Percentiles rank a stretch among this genome's conserved stretches.
Conservation (phyloP, 2,797 vertebrate species). For the Alauda arvensis region DNA sequence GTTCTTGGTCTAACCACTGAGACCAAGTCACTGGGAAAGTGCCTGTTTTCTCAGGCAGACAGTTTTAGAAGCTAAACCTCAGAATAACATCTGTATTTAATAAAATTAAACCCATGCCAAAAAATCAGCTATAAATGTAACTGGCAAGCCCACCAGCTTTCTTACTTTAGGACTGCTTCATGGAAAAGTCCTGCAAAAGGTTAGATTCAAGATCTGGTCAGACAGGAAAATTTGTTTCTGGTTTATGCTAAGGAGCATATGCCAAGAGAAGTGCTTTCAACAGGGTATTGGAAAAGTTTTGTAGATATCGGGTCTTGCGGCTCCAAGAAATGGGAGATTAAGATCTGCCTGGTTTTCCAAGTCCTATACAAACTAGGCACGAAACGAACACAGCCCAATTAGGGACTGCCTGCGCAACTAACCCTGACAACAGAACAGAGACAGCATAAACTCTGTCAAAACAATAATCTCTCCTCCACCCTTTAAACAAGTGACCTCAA, state of each 20-base stretch:
- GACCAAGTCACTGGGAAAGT: constrained; percentile 42
- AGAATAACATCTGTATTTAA: constrained; percentile 56
- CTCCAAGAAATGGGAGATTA: neutral
- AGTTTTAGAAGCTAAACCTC: constrained; percentile 38
- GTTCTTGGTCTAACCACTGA: constrained; percentile 37
- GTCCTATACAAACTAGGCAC: neutral
- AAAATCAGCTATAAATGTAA: constrained; percentile 38
- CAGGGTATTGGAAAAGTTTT: neutral
- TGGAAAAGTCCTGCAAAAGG: constrained; percentile 38
- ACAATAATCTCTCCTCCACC: constrained; percentile 17
- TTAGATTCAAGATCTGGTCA: neutral
- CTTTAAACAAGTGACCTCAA: constrained; percentile 3
- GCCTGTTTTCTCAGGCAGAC: constrained; percentile 35
- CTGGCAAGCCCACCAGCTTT: neutral
- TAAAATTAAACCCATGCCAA: constrained; percentile 30
- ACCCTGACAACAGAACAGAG: constrained; percentile 16
- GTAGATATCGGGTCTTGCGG: neutral
- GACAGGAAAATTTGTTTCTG: constrained; percentile 34
- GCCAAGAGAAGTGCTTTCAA: constrained; percentile 1
- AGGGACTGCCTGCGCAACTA: neutral
- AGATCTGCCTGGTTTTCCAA: constrained; percentile 11
- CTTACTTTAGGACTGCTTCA: neutral
- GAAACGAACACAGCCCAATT: neutral
- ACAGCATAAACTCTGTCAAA: constrained; percentile 20
- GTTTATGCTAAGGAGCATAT: neutral